phyloP scores from a whole-genome alignment of 2,888 invertebrate genomes.

The Spilarctia lutea region DNA sequence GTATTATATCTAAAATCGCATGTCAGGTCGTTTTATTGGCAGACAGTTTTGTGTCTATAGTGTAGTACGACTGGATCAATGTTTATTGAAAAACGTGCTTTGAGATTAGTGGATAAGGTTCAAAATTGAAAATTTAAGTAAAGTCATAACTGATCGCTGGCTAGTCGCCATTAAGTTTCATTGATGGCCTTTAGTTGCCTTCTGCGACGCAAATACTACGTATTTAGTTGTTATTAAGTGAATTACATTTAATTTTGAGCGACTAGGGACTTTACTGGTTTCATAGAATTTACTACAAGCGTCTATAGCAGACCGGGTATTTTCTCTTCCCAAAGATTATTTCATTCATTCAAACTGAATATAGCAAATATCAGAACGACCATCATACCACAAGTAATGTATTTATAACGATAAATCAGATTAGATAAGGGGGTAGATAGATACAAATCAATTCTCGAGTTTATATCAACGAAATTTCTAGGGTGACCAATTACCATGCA shows the following conservation, averaged over 20 bases:
- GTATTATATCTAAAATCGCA: constrained; percentile 24
- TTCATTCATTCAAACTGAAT: not conserved
- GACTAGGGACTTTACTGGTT: not conserved
- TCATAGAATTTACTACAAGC: no score
- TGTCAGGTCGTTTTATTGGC: constrained; percentile 7
- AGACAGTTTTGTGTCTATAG: constrained; percentile 10
- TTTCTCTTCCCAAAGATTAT: not conserved
- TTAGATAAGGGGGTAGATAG: not conserved
- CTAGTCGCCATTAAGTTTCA: constrained; percentile 3
- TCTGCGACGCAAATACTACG: not conserved
- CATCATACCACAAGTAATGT: no score
- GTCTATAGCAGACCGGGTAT: not conserved
- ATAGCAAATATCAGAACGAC: not conserved
- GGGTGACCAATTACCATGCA: not conserved
- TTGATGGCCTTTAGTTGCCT: not conserved
- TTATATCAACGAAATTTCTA: not conserved
- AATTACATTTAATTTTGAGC: no score
- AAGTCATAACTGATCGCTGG: not conserved
- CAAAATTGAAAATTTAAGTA: constrained; percentile 2
- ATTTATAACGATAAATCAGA: not conserved
- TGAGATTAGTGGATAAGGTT: not conserved
- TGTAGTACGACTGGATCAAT: not conserved
- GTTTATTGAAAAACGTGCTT: not conserved
- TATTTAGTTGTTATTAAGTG: not conserved
- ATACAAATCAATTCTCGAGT: not conserved